These are phyloP conservation scores for Micromesistius poutassou DNA, from an alignment of 2,797 vertebrate genomes.

Conservation along the genomic window DNA sequence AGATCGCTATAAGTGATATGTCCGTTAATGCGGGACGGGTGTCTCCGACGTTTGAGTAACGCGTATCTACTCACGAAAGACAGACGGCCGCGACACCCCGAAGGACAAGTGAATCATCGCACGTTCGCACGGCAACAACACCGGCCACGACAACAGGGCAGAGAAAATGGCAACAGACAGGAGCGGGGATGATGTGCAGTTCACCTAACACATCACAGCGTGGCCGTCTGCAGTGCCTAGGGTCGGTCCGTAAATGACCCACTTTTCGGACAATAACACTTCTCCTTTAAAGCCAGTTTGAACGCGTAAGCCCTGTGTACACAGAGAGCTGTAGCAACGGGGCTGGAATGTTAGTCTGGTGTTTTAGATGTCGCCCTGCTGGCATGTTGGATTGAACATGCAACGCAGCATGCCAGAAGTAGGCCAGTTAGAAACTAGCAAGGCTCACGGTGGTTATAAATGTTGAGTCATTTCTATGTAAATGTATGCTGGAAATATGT, in stretches of 20 bases:
- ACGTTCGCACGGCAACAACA: too few relatives aligned
- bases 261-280: slow-evolving; percentile 25
- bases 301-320: slow-evolving; percentile 36
- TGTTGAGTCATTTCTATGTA: too few relatives aligned
- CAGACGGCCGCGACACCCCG: too few relatives aligned
- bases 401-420: too few relatives aligned
- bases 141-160: too few relatives aligned
- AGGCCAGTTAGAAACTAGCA: too few relatives aligned
- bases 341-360: slow-evolving; percentile 50
- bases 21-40: neutral
- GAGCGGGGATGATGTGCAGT: neutral
- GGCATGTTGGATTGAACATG: slow-evolving; percentile 22
- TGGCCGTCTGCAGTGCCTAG: neutral
- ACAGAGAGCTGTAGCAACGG: slow-evolving; percentile 46
- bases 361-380: slow-evolving; percentile 46
- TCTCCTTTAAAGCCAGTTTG: slow-evolving; percentile 32
- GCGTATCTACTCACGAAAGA: neutral
- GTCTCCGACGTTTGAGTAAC: neutral
- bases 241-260: slow-evolving; percentile 19
- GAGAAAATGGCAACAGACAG: neutral
- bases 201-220: neutral
- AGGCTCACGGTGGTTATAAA: too few relatives aligned
- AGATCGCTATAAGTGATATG: neutral
- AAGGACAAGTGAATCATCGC: too few relatives aligned
- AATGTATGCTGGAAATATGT: too few relatives aligned